Percentiles rank a stretch among this genome's conserved stretches.
Conservation (phyloP, 1,140 invertebrate species). For the Sycobia sp. region DNA sequence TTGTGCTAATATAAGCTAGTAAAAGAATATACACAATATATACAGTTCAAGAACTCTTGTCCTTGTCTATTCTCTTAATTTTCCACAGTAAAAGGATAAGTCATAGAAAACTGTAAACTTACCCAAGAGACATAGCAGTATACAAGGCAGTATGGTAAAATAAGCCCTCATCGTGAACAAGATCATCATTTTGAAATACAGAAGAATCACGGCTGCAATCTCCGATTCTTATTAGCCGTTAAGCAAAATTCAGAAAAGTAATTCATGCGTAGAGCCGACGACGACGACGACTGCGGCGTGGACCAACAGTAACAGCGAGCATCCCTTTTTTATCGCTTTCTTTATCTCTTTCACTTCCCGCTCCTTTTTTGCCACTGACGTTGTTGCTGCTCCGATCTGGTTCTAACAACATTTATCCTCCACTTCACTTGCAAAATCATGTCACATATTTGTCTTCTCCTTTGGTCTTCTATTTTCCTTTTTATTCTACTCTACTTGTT, state of each 20-base stretch:
- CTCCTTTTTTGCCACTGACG: constrained; percentile 1
- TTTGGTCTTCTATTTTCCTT: not conserved
- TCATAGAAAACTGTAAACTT: no score
- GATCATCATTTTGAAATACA: not conserved
- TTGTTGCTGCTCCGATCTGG: not conserved
- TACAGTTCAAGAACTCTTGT: not conserved
- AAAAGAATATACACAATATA: no score
- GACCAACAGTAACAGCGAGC: not conserved
- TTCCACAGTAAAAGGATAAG: no score
- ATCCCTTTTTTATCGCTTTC: no score
- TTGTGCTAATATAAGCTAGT: no score
- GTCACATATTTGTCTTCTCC: constrained; percentile 7
- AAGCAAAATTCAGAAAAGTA: constrained; percentile 18
- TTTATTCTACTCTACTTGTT: not conserved
- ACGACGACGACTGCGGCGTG: no score
- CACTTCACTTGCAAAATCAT: constrained; percentile 1
- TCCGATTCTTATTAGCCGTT: constrained; percentile 16
- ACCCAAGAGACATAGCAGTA: constrained; percentile 26
- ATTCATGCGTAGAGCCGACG: not conserved
- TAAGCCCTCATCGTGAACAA: constrained; percentile 17
- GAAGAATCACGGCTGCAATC: constrained; percentile 9
- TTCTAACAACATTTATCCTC: not conserved
- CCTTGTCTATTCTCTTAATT: not conserved
- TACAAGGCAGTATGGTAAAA: constrained; percentile 7
- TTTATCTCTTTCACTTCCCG: not conserved